These are phyloP conservation scores for Sebastes wilsoni DNA, from an alignment of 2,797 vertebrate genomes.

Conservation along the genomic window DNA sequence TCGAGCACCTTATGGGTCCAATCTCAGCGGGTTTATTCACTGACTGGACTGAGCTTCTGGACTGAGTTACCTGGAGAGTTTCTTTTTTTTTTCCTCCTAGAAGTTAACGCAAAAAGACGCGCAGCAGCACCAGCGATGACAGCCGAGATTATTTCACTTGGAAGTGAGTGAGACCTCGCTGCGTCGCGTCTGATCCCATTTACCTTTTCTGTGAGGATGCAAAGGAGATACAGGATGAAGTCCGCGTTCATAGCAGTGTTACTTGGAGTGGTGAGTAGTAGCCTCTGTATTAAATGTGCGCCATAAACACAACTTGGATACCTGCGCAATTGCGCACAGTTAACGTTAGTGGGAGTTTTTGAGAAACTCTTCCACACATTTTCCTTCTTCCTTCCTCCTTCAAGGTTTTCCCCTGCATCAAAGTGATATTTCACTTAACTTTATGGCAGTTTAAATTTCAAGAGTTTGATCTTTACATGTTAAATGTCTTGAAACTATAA, in stretches of 20 bases:
- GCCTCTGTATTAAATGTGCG: neutral
- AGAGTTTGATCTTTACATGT: neutral
- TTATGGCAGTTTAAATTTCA: neutral
- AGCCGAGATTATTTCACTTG: slow-evolving; percentile 1
- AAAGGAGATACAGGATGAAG: slow-evolving; percentile 62
- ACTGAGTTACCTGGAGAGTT: slow-evolving; percentile 21
- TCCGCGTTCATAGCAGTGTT: slow-evolving; percentile 63
- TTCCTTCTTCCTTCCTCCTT: neutral
- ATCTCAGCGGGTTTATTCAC: slow-evolving; percentile 5
- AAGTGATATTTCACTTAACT: neutral
- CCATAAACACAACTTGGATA: neutral
- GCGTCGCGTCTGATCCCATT: slow-evolving; percentile 31
- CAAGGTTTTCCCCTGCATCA: too few relatives aligned
- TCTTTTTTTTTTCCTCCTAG: neutral
- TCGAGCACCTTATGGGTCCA: slow-evolving; percentile 31
- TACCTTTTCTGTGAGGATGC: slow-evolving; percentile 33
- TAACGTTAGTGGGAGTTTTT: neutral
- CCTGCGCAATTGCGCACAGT: slow-evolving; percentile 25
- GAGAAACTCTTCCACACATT: neutral
- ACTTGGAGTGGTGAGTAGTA: slow-evolving; percentile 77
- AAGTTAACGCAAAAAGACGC: neutral
- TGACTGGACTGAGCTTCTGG: slow-evolving; percentile 20
- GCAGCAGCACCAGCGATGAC: slow-evolving; percentile 51
- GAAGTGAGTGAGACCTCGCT: slow-evolving; percentile 53
- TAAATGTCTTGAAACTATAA: neutral